Evolutionary conservation across 2,888 invertebrate species (phyloP), one percentile per base, ranked within the genome.

Genomic region (Dione vanillae): DNA sequence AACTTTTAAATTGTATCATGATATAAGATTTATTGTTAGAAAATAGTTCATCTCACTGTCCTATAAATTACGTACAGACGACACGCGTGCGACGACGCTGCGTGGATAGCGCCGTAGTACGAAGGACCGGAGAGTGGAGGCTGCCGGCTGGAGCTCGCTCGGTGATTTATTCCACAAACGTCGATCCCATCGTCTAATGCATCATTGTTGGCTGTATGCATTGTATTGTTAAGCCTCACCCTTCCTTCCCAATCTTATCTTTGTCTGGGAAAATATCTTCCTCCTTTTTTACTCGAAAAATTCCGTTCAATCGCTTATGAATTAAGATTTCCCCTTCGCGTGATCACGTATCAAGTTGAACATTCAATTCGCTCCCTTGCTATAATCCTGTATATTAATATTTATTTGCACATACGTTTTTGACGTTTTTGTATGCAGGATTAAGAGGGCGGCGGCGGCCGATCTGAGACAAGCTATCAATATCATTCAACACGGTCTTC

Each of bases 161-260:
- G 67, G 83, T 86, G 85, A 86, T 86, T 86, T 86, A 86, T 86
- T 76, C 79, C 78, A 75, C 71, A 76, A 75, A 76, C 78, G 80
- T 80, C 82, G 85, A 85, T 83, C 75, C 80, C 79, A 81, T 83
- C 84, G 73, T 56, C 75, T 78, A 78, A 86, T 87, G 84, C 82
- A 83, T 86, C 86, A 87, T 85, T 83, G 80, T 81, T 82, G 77
- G 80, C 75, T 75, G 76, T 77, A 75, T 73, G 77, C 76, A 78
- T 79, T 78, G 79, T 82, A 82, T 82, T 85, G 79, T 82, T 80
- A 78, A 73, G 80, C 75, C 75, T 78, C 73, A 68, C 71, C 73
- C 72, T 72, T 65, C 41, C 64, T 59, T 75, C 64, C 65, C 47
- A 67, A 78, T 78, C 80, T 72, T 70, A 76, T 75, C 77, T 65